Conservation (phyloP, 92 coral and sea anemone genomes). For the Heteractis magnifica region DNA sequence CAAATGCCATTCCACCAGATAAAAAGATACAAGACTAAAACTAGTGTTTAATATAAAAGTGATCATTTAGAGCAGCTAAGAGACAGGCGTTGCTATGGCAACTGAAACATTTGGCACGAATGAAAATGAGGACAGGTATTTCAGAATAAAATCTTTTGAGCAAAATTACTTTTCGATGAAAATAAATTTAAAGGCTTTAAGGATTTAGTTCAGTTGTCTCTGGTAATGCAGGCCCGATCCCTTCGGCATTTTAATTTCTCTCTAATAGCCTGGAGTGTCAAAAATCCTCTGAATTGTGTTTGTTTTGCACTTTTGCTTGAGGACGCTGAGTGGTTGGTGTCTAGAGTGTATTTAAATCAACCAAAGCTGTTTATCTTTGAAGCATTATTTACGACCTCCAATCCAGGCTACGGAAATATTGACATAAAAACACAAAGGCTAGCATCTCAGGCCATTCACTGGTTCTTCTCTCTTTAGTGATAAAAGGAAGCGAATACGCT, state of each 20-base stretch:
- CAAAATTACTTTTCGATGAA: background rate
- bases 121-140: background rate
- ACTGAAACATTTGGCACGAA: background rate
- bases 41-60: background rate
- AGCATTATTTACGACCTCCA: slow-evolving; percentile 16
- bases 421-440: slow-evolving; percentile 28
- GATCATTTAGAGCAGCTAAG: background rate
- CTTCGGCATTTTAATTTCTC: slow-evolving; percentile 15
- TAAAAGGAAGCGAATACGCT: background rate
- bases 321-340: slow-evolving; percentile 16
- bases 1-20: background rate
- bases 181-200: background rate
- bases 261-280: slow-evolving; percentile 11
- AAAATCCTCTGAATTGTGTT: background rate
- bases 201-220: background rate
- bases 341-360: slow-evolving; percentile 16
- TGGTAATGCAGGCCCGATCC: slow-evolving; percentile 8
- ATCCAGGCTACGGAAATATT: slow-evolving; percentile 17
- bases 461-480: background rate
- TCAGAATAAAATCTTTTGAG: background rate
- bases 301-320: slow-evolving; percentile 20
- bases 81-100: background rate
- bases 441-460: background rate
- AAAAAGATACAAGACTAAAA: background rate
- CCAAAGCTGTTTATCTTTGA: background rate